Evolutionary conservation across 2,888 invertebrate genomes (phyloP).

Genomic region (Acanthopleura granulata): DNA sequence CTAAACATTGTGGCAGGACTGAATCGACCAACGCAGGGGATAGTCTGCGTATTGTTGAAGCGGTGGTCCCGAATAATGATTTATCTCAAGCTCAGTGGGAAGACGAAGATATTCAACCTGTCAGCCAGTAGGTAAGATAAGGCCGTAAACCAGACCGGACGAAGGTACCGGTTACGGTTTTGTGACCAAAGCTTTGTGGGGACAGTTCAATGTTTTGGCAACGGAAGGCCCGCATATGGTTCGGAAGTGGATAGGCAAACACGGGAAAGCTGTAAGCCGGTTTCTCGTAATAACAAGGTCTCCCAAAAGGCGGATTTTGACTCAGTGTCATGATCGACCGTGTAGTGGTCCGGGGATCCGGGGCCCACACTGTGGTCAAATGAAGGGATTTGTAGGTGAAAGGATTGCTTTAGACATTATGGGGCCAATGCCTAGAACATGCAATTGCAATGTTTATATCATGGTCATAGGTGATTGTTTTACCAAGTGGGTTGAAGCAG

Average conservation of each 20-base stretch:
- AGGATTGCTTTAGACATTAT: neutral
- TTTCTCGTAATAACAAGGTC: neutral
- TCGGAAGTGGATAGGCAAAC: neutral
- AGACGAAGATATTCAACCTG: neutral
- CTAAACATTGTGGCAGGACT: neutral
- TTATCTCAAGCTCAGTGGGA: neutral
- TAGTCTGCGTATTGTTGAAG: too few species aligned
- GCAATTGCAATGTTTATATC: slow-evolving; percentile 30
- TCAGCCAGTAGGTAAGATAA: neutral
- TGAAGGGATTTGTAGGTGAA: neutral
- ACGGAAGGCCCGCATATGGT: neutral
- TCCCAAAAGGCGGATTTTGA: neutral
- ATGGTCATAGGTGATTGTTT: slow-evolving; percentile 34
- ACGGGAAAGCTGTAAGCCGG: neutral
- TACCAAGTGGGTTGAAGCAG: slow-evolving; percentile 34
- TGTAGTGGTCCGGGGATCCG: neutral
- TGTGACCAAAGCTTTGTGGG: slow-evolving; percentile 1
- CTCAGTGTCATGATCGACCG: neutral
- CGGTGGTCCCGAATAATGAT: neutral
- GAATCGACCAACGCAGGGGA: neutral
- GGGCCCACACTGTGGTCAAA: neutral
- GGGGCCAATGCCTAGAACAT: slow-evolving; percentile 25
- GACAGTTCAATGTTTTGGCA: neutral
- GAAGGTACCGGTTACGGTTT: neutral
- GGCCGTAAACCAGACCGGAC: neutral